phyloP scores from a whole-genome alignment of 2,113 vertebrate genomes.

The Lynx canadensis region DNA sequence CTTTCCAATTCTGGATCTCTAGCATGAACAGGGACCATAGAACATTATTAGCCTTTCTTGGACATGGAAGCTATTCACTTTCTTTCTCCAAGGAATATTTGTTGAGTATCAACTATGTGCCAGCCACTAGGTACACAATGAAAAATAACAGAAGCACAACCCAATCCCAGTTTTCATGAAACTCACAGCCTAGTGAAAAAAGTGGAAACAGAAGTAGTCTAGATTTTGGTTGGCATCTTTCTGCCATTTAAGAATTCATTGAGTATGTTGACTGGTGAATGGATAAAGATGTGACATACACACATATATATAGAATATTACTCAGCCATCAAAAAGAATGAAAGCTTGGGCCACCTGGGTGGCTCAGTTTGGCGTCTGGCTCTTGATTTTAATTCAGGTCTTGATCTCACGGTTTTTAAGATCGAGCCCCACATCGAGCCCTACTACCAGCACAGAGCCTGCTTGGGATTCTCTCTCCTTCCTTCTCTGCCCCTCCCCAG shows the following conservation, averaged over 20 bases:
- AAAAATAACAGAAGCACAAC: background rate
- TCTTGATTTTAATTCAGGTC: no score
- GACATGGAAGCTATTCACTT: background rate
- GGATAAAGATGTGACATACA: no score
- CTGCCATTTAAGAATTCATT: background rate
- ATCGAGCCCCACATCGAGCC: no score
- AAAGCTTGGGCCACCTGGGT: no score
- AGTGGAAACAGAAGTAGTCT: background rate
- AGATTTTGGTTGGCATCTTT: background rate
- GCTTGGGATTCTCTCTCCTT: no score
- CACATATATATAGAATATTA: no score
- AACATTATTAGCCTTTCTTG: background rate
- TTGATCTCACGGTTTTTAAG: no score
- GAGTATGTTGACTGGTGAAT: background rate
- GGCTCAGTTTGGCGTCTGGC: no score
- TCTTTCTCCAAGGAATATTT: background rate
- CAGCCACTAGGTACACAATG: background rate
- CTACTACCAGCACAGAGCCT: no score
- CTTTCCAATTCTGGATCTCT: background rate
- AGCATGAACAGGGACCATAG: background rate
- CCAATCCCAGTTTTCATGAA: background rate
- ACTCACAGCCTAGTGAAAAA: background rate
- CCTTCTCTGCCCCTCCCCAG: no score
- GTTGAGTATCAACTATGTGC: background rate
- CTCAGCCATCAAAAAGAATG: no score